phyloP scores from a whole-genome alignment of 2,888 invertebrate genomes.

The Macaria notata region DNA sequence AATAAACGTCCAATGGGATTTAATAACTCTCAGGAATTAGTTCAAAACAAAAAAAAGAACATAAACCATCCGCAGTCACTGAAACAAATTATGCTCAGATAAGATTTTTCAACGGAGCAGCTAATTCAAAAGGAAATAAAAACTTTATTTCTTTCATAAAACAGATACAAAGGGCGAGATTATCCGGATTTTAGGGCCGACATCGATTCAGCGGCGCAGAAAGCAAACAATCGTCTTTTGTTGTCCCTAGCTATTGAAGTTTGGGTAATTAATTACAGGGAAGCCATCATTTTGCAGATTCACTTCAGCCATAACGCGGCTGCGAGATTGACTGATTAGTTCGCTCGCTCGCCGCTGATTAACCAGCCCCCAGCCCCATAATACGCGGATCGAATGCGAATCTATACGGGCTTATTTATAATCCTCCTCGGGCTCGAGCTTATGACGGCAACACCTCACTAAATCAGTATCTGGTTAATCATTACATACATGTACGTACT shows the following conservation, averaged over 20 bases:
- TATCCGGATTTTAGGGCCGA: constrained; percentile 72
- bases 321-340: constrained; percentile 63
- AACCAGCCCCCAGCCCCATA: constrained; percentile 29
- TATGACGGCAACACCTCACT: constrained; percentile 12
- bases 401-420: constrained; percentile 23
- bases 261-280: constrained; percentile 71
- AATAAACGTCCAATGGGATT: constrained; percentile 7
- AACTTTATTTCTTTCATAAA: constrained; percentile 73
- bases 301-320: constrained; percentile 56
- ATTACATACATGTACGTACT: background rate
- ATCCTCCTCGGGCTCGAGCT: constrained; percentile 14
- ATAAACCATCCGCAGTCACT: constrained; percentile 31
- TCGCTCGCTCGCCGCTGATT: constrained; percentile 38
- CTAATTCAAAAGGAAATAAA: constrained; percentile 67
- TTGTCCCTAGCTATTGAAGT: constrained; percentile 69
- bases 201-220: constrained; percentile 71
- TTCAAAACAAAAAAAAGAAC: constrained; percentile 23
- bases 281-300: constrained; percentile 70
- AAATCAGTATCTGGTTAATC: constrained; percentile 6
- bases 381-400: constrained; percentile 27
- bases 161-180: constrained; percentile 73
- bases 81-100: constrained; percentile 35
- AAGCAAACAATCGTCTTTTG: constrained; percentile 78
- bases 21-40: constrained; percentile 19
- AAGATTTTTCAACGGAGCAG: constrained; percentile 38